Conservation (phyloP, 2,113 vertebrate species). For the Myrmecobius fasciatus region DNA sequence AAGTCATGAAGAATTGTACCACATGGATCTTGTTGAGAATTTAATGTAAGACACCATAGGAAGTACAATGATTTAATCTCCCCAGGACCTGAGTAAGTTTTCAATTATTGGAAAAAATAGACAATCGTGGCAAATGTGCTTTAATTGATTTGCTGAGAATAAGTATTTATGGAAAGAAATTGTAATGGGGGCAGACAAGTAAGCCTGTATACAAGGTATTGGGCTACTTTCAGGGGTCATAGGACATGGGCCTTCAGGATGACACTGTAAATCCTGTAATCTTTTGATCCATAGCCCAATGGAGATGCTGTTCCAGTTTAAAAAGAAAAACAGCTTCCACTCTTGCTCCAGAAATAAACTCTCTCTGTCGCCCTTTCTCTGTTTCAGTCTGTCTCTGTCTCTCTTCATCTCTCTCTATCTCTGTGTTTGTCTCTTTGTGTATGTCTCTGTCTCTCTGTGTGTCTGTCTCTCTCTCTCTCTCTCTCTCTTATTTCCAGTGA, state of each 20-base stretch:
- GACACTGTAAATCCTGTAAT: neutral
- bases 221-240: neutral
- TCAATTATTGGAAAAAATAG: neutral
- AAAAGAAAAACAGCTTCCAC: neutral
- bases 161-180: neutral
- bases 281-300: neutral
- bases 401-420: too few relatives aligned
- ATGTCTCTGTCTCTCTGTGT: neutral
- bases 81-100: neutral
- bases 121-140: neutral
- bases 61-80: neutral
- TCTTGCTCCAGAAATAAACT: neutral
- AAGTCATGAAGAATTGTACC: neutral
- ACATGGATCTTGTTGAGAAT: neutral
- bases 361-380: neutral
- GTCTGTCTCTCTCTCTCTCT: neutral
- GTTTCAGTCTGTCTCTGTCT: neutral
- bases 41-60: neutral
- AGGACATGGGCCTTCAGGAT: neutral
- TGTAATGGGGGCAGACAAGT: neutral
- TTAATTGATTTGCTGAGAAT: neutral
- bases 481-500: neutral
- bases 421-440: neutral
- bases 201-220: neutral
- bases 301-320: neutral